Evolutionary conservation across 2,113 vertebrate species (phyloP).

Genomic region (Callorhinus ursinus): DNA sequence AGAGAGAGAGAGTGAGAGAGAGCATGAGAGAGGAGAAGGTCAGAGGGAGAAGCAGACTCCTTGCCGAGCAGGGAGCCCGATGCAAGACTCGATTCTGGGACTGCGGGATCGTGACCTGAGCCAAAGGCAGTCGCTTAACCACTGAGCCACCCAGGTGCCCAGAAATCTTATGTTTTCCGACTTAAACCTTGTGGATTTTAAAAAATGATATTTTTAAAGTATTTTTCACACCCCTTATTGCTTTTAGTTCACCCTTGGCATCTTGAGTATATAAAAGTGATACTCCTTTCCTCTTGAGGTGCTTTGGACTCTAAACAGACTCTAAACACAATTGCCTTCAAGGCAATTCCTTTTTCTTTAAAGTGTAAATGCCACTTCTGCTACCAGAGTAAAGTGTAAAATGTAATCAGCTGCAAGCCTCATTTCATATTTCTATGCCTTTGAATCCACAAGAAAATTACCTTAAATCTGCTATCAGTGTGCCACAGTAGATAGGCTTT

Average conservation of each 20-base stretch:
- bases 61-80: too few relatives aligned
- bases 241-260: not conserved
- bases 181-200: not conserved
- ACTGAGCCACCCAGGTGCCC: too few relatives aligned
- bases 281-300: not conserved
- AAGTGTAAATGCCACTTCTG: not conserved
- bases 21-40: too few relatives aligned
- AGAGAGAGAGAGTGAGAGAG: too few relatives aligned
- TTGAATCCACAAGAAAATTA: slow-evolving; percentile 21
- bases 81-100: too few relatives aligned
- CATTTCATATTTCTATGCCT: not conserved
- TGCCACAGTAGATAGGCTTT: not conserved
- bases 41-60: too few relatives aligned
- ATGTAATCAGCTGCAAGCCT: not conserved
- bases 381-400: not conserved
- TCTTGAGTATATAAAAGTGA: not conserved
- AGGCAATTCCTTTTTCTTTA: not conserved
- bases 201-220: not conserved
- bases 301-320: not conserved
- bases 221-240: not conserved
- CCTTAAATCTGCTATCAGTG: not conserved
- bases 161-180: not conserved
- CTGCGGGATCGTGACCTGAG: too few relatives aligned
- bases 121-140: too few relatives aligned
- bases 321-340: not conserved